Evolutionary conservation across 2,888 invertebrate genomes (phyloP).

Genomic region (Drosophila phalerata): DNA sequence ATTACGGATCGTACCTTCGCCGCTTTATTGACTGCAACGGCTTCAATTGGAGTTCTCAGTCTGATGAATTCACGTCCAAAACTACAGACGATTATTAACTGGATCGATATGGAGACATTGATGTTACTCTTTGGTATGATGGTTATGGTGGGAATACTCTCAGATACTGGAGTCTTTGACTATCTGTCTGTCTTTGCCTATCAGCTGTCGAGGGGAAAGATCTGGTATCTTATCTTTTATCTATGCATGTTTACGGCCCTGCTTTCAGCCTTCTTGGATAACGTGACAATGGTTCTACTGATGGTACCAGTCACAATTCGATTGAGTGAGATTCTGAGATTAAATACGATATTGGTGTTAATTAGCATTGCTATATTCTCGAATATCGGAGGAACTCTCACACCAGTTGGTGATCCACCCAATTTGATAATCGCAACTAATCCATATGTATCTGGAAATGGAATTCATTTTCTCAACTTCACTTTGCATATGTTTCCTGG

Average conservation of each 20-base stretch:
- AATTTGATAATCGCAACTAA: conserved; percentile 6
- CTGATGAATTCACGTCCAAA: neutral
- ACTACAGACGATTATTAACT: neutral
- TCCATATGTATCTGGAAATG: neutral
- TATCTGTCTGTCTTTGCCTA: conserved; percentile 10
- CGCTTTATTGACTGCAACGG: conserved; percentile 1
- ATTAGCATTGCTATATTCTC: conserved; percentile 8
- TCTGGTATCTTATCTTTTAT: conserved; percentile 14
- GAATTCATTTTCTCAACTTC: neutral
- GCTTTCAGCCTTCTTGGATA: conserved; percentile 8
- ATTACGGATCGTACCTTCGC: conserved; percentile 13
- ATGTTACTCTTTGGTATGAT: conserved; percentile 23
- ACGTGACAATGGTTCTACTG: conserved; percentile 7
- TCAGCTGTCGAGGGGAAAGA: conserved; percentile 1
- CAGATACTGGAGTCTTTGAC: conserved; percentile 13
- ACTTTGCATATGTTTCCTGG: conserved; percentile 7
- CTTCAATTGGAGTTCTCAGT: conserved; percentile 10
- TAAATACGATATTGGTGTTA: conserved; percentile 1
- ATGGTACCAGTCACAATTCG: conserved; percentile 15
- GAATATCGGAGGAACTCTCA: conserved; percentile 21
- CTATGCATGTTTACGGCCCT: conserved; percentile 11
- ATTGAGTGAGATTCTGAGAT: neutral
- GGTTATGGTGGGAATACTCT: conserved; percentile 1
- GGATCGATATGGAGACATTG: conserved; percentile 21
- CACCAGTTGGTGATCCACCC: conserved; percentile 7